Evolutionary conservation across 2,888 invertebrate species (phyloP).

Genomic region (Leuctra nigra): DNA sequence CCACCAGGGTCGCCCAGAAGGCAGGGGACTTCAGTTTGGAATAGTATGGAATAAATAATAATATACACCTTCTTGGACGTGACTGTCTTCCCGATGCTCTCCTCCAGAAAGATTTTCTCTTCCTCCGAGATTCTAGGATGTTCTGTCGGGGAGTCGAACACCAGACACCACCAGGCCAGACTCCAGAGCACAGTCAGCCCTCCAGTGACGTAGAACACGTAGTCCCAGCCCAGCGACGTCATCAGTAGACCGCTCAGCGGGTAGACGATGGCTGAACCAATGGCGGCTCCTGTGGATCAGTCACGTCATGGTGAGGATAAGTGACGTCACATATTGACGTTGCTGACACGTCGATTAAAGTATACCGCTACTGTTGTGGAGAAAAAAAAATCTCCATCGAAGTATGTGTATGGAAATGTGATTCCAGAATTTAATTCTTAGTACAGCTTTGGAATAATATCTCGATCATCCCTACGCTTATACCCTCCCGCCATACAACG

Average conservation of each 20-base stretch:
- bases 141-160: conserved; percentile 34
- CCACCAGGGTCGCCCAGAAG: too few relatives aligned
- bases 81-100: conserved; percentile 22
- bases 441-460: too few relatives aligned
- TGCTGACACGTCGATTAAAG: not conserved
- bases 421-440: too few relatives aligned
- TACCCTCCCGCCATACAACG: too few relatives aligned
- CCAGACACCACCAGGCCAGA: conserved; percentile 32
- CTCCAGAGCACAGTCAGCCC: conserved; percentile 37
- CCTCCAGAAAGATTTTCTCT: conserved; percentile 32
- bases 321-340: not conserved
- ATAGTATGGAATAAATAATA: too few relatives aligned
- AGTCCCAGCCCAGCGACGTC: conserved; percentile 40
- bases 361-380: too few relatives aligned
- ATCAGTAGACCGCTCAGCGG: conserved; percentile 40
- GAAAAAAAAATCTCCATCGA: too few relatives aligned
- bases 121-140: conserved; percentile 35
- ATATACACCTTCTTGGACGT: conserved; percentile 10
- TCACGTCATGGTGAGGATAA: too few relatives aligned
- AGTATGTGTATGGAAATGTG: too few relatives aligned
- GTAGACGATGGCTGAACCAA: conserved; percentile 44
- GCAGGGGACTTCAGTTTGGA: not conserved
- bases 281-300: conserved; percentile 39
- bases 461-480: too few relatives aligned
- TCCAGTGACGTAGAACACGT: conserved; percentile 40